Evolutionary conservation across 1,140 invertebrate genomes (phyloP).

Genomic region (Potamilus streckersoni): DNA sequence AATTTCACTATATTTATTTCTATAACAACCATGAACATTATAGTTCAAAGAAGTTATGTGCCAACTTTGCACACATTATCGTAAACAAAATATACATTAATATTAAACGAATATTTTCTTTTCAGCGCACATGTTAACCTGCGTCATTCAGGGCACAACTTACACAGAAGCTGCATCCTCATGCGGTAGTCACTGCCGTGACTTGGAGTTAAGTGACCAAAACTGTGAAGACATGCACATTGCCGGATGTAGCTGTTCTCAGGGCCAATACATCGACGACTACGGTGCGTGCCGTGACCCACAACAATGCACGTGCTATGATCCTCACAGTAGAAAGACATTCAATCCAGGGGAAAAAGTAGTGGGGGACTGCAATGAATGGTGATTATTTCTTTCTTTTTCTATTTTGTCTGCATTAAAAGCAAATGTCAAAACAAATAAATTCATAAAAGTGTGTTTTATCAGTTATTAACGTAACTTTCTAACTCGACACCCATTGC

Average conservation of each 20-base stretch:
- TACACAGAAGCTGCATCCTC: slow-evolving; percentile 29
- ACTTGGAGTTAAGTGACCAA: slow-evolving; percentile 17
- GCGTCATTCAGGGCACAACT: neutral
- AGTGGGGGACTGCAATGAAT: slow-evolving; percentile 28
- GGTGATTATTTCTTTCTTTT: slow-evolving; percentile 10
- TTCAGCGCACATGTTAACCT: slow-evolving; percentile 6
- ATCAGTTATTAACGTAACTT: too few relatives aligned
- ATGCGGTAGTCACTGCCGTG: slow-evolving; percentile 30
- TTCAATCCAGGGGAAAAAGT: slow-evolving; percentile 23
- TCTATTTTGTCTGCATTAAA: too few relatives aligned
- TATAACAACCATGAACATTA: too few relatives aligned
- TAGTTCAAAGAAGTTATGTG: too few relatives aligned
- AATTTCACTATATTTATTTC: too few relatives aligned
- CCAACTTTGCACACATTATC: too few relatives aligned
- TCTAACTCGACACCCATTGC: too few relatives aligned
- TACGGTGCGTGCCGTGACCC: slow-evolving; percentile 25
- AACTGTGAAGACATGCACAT: slow-evolving; percentile 35
- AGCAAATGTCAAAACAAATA: too few relatives aligned
- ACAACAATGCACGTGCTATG: slow-evolving; percentile 34
- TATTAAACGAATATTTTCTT: too few relatives aligned
- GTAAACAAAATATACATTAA: too few relatives aligned
- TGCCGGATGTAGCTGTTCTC: slow-evolving; percentile 27
- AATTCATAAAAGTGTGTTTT: too few relatives aligned
- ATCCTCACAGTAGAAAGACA: slow-evolving; percentile 21
- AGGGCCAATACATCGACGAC: slow-evolving; percentile 27